These are phyloP conservation scores for Halcyon senegalensis DNA, from an alignment of 2,113 vertebrate species.

Conservation along the genomic window DNA sequence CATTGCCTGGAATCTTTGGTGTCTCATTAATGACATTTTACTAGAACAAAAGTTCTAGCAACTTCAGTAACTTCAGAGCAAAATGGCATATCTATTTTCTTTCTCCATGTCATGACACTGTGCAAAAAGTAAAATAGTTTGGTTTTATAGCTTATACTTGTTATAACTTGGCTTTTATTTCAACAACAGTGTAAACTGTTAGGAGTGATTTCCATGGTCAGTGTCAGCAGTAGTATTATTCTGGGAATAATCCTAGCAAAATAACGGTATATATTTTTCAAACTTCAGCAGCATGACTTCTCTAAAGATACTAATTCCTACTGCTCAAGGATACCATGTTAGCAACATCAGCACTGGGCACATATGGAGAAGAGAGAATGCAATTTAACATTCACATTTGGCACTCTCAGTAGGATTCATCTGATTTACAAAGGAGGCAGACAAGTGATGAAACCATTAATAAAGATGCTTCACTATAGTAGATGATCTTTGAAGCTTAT, in stretches of 20 bases:
- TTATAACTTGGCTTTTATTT: not conserved
- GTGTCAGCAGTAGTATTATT: not conserved
- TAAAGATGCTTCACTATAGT: not conserved
- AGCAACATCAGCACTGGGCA: not conserved
- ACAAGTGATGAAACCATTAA: not conserved
- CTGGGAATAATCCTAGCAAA: not conserved
- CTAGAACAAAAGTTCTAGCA: not conserved
- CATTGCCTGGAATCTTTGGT: not conserved
- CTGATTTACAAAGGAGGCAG: not conserved
- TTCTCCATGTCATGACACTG: not conserved
- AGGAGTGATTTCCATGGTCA: not conserved
- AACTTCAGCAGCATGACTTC: not conserved
- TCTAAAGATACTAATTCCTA: not conserved
- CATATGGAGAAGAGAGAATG: not conserved
- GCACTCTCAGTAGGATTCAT: not conserved
- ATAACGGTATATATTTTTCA: not conserved
- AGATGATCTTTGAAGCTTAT: not conserved
- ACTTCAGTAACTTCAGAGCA: not conserved
- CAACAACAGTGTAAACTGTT: not conserved
- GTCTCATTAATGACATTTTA: not conserved
- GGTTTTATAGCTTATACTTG: not conserved
- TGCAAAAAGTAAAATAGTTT: not conserved
- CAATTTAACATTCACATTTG: slow-evolving; percentile 15
- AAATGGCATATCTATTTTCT: not conserved
- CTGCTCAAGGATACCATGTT: not conserved